Percentiles rank a stretch among this genome's conserved stretches.
These are phyloP conservation scores for Acrocyrtus sp. DNA, from an alignment of 2,888 invertebrate genomes.

Conservation along the genomic window DNA sequence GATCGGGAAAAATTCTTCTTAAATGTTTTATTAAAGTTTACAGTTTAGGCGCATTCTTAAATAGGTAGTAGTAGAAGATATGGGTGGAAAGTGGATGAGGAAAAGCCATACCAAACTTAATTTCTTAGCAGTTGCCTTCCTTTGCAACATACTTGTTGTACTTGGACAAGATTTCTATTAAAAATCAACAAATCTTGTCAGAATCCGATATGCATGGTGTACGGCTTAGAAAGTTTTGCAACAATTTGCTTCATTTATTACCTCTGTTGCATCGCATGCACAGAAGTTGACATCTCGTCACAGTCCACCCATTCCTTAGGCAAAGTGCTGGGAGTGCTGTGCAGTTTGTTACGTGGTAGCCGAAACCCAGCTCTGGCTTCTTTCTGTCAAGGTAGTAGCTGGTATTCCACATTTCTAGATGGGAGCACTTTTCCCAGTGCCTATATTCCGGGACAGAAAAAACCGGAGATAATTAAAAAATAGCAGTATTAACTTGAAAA, in stretches of 20 bases:
- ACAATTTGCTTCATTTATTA: conserved; percentile 23
- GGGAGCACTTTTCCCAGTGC: conserved; percentile 48
- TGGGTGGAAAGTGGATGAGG: background rate
- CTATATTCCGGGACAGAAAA: too few species aligned
- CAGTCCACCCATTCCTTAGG: conserved; percentile 58
- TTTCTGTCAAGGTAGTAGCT: conserved; percentile 24
- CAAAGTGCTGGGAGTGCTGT: conserved; percentile 35
- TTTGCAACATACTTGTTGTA: conserved; percentile 50
- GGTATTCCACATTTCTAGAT: conserved; percentile 31
- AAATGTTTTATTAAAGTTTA: too few species aligned
- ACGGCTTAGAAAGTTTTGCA: background rate
- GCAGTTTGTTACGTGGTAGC: conserved; percentile 35
- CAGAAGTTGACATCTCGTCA: conserved; percentile 56
- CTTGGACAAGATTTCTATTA: conserved; percentile 45
- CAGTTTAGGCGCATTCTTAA: too few species aligned
- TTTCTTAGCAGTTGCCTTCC: conserved; percentile 37
- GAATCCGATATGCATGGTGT: background rate
- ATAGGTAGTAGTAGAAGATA: conserved; percentile 1
- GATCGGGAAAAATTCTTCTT: too few species aligned
- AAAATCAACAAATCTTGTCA: conserved; percentile 14
- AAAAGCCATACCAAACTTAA: background rate
- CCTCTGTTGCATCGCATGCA: conserved; percentile 59
- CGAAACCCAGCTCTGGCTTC: conserved; percentile 24
- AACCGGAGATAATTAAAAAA: too few species aligned
- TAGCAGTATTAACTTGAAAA: too few species aligned